These are phyloP conservation scores for Deladenus siricidicola DNA, from an alignment of 2,888 invertebrate genomes.

Conservation along the genomic window DNA sequence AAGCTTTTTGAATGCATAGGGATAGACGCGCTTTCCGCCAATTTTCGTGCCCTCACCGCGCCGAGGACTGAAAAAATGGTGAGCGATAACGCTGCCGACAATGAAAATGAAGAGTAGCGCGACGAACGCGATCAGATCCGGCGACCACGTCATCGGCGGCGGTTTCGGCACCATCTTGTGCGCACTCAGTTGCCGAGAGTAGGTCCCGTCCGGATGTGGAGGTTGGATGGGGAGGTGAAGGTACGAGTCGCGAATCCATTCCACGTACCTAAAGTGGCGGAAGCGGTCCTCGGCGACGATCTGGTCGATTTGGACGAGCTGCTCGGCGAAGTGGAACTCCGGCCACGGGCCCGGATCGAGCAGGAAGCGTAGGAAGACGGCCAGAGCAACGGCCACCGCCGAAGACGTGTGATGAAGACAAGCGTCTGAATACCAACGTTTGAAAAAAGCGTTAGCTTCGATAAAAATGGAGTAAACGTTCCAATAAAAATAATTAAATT, in stretches of 20 bases:
- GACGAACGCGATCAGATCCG: slow-evolving; percentile 29
- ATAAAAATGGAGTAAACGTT: not conserved
- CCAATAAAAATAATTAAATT: not conserved
- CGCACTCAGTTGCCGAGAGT: slow-evolving; percentile 12
- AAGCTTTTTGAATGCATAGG: slow-evolving; percentile 12
- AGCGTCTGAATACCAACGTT: slow-evolving; percentile 10
- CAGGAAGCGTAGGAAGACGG: slow-evolving; percentile 15
- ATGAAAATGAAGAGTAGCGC: slow-evolving; percentile 23
- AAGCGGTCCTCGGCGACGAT: slow-evolving; percentile 28
- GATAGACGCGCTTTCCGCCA: slow-evolving; percentile 10
- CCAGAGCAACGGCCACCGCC: slow-evolving; percentile 12
- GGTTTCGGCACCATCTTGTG: slow-evolving; percentile 5
- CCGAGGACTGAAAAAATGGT: slow-evolving; percentile 18
- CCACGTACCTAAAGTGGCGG: slow-evolving; percentile 20
- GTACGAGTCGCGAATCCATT: slow-evolving; percentile 29
- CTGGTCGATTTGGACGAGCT: slow-evolving; percentile 26
- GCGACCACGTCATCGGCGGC: slow-evolving; percentile 30
- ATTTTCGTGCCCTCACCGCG: not conserved
- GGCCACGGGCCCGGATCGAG: slow-evolving; percentile 29
- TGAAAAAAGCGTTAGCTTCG: not conserved
- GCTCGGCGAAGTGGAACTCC: slow-evolving; percentile 19
- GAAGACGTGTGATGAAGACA: slow-evolving; percentile 18
- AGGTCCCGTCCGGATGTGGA: not conserved
- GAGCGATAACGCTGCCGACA: slow-evolving; percentile 13
- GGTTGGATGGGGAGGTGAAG: slow-evolving; percentile 13